phyloP scores from a whole-genome alignment of 2,888 invertebrate genomes.

The Augochlorella aurata region DNA sequence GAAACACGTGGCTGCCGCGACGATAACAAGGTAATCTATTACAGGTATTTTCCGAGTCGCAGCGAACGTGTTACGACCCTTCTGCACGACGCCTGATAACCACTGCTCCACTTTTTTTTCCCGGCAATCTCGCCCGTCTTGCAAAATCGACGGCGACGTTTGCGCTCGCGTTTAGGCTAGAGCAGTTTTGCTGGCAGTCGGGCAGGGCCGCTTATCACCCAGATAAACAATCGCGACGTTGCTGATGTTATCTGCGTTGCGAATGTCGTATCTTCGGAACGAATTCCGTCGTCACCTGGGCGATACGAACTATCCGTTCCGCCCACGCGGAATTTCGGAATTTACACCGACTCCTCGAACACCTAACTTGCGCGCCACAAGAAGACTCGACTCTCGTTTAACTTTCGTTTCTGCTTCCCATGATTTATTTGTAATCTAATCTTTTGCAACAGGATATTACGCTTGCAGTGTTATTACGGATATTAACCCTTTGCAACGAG shows the following conservation, averaged over 20 bases:
- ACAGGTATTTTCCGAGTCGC: background rate
- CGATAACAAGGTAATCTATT: slow-evolving; percentile 15
- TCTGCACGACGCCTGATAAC: slow-evolving; percentile 15
- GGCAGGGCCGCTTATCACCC: slow-evolving; percentile 22
- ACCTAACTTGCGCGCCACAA: background rate
- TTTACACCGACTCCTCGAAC: slow-evolving; percentile 18
- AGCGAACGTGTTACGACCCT: background rate
- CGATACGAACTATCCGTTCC: slow-evolving; percentile 14
- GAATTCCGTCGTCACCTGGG: background rate
- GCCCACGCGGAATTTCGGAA: slow-evolving; percentile 25
- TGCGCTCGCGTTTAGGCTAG: slow-evolving; percentile 5
- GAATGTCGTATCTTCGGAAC: slow-evolving; percentile 21
- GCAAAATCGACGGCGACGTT: slow-evolving; percentile 35
- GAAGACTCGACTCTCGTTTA: background rate
- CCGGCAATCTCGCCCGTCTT: slow-evolving; percentile 25
- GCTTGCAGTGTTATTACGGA: no score
- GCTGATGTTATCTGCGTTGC: slow-evolving; percentile 32
- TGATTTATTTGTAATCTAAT: no score
- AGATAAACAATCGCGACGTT: slow-evolving; percentile 34
- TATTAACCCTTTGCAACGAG: no score
- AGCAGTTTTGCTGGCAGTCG: no score
- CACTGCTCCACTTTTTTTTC: slow-evolving; percentile 34
- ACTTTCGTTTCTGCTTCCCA: no score
- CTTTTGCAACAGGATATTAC: no score
- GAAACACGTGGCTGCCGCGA: background rate